Percentiles rank a stretch among this genome's conserved stretches.
Evolutionary conservation across 2,797 vertebrate genomes (phyloP).

Genomic region (Tapirus indicus): DNA sequence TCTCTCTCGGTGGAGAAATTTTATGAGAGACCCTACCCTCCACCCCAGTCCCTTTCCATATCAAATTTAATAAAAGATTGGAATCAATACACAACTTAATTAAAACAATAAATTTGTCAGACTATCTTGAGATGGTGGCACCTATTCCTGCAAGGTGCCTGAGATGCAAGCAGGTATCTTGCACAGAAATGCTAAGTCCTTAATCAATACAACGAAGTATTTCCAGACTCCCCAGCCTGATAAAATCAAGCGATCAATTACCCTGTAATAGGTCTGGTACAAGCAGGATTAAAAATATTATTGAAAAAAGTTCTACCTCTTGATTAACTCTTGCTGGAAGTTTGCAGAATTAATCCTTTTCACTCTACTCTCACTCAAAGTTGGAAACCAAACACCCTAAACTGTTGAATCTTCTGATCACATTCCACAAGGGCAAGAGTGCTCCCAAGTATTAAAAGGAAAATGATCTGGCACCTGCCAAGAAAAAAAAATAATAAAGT

Average conservation of each 20-base stretch:
- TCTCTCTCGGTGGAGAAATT: constrained; percentile 34
- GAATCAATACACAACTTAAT: constrained; percentile 74
- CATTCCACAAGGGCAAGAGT: not conserved
- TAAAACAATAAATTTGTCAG: constrained; percentile 71
- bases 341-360: constrained; percentile 73
- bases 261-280: constrained; percentile 63
- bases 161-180: constrained; percentile 54
- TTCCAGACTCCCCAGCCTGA: constrained; percentile 60
- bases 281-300: constrained; percentile 74
- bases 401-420: constrained; percentile 48
- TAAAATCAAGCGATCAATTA: constrained; percentile 75
- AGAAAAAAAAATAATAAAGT: constrained; percentile 64
- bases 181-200: constrained; percentile 66
- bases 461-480: constrained; percentile 47
- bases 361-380: not conserved
- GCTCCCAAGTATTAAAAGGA: not conserved
- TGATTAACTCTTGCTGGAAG: constrained; percentile 60
- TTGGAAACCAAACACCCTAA: constrained; percentile 53
- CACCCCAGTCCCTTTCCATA: not conserved
- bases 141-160: constrained; percentile 1
- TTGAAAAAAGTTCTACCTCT: constrained; percentile 65
- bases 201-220: constrained; percentile 74
- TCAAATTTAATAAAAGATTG: constrained; percentile 73
- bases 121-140: constrained; percentile 34
- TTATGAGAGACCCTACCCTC: not conserved